Conservation (phyloP, 2,888 invertebrate genomes). For the Ochropleura plecta region DNA sequence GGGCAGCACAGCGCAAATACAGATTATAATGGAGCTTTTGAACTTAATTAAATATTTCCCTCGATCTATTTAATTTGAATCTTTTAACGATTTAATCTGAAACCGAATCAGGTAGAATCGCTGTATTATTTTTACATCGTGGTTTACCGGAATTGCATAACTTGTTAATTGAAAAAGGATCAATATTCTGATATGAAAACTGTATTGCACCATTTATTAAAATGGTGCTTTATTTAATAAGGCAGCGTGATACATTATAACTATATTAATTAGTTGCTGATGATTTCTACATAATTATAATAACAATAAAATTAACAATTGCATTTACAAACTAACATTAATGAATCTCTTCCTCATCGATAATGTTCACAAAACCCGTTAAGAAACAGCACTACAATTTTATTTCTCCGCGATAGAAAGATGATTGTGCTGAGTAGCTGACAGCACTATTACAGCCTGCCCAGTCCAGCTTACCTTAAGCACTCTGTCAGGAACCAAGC, state of each 20-base stretch:
- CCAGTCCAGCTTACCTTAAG: conserved; percentile 9
- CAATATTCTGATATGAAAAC: neutral
- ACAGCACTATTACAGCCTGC: conserved; percentile 23
- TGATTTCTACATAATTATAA: neutral
- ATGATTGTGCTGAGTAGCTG: neutral
- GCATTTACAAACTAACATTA: neutral
- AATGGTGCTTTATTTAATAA: neutral
- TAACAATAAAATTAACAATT: neutral
- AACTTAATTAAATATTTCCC: conserved; percentile 47
- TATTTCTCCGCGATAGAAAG: neutral
- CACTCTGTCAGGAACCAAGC: conserved; percentile 28
- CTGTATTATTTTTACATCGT: conserved; percentile 9
- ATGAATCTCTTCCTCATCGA: neutral
- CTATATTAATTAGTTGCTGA: neutral
- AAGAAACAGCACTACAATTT: conserved; percentile 10
- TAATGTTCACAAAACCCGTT: conserved; percentile 4
- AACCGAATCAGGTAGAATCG: conserved; percentile 3
- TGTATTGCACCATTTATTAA: neutral
- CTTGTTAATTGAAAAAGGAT: conserved; percentile 1
- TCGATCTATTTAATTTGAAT: conserved; percentile 34
- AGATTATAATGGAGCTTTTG: conserved; percentile 45
- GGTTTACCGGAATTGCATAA: conserved; percentile 18
- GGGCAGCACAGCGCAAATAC: conserved; percentile 31
- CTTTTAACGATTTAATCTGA: conserved; percentile 17
- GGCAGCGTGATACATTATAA: neutral